A percentile compares a stretch with the other conserved stretches of the same genome.
phyloP scores from a whole-genome alignment of 2,888 invertebrate species.

The Matsumyia berberina region DNA sequence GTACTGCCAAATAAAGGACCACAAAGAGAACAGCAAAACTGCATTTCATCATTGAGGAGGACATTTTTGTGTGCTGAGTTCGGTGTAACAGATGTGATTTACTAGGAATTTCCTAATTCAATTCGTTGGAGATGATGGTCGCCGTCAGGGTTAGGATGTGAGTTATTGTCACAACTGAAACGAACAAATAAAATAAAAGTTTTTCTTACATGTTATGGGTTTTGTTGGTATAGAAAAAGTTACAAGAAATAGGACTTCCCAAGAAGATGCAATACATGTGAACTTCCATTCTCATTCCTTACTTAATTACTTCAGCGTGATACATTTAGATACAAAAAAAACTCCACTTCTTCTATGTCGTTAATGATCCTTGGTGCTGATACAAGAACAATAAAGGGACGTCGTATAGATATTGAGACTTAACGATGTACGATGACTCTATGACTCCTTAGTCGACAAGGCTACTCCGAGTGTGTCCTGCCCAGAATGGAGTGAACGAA shows the following conservation, averaged over 20 bases:
- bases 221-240: neutral
- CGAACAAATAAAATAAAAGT: conserved; percentile 6
- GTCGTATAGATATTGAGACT: too few species aligned
- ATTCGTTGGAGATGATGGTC: neutral
- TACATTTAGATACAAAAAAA: too few species aligned
- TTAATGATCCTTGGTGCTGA: too few species aligned
- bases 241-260: neutral
- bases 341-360: too few species aligned
- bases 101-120: conserved; percentile 7
- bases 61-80: conserved; percentile 44
- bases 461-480: too few species aligned
- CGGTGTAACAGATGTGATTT: conserved; percentile 38
- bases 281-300: too few species aligned
- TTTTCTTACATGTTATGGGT: neutral
- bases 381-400: too few species aligned
- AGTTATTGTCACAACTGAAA: conserved; percentile 51
- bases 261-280: too few species aligned
- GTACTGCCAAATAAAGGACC: conserved; percentile 78
- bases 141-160: conserved; percentile 10
- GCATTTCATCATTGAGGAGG: conserved; percentile 78
- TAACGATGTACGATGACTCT: too few species aligned
- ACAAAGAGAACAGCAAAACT: conserved; percentile 68
- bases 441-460: too few species aligned
- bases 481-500: too few species aligned
- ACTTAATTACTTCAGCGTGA: too few species aligned